Evolutionary conservation across 2,797 vertebrate species (phyloP).

Genomic region (Characodon lateralis): DNA sequence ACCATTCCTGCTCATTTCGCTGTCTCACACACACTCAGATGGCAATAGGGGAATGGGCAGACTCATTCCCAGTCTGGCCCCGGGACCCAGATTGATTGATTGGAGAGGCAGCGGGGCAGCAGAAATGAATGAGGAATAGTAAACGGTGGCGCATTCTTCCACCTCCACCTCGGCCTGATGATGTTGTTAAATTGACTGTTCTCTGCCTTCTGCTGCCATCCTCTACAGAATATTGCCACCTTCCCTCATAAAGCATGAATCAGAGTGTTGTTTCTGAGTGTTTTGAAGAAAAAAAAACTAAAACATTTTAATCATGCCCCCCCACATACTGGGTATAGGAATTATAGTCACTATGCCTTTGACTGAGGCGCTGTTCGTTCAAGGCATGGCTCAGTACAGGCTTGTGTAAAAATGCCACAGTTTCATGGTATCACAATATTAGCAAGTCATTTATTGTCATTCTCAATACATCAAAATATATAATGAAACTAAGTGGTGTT

Average conservation of each 20-base stretch:
- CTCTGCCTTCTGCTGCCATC: constrained; percentile 47
- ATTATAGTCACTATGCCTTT: neutral
- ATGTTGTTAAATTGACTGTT: constrained; percentile 65
- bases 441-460: neutral
- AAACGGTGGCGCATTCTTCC: constrained; percentile 48
- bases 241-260: constrained; percentile 27
- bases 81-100: constrained; percentile 71
- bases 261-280: constrained; percentile 5
- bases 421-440: neutral
- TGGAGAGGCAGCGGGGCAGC: constrained; percentile 49
- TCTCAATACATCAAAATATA: neutral
- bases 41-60: constrained; percentile 51
- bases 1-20: constrained; percentile 3
- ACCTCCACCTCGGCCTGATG: constrained; percentile 43
- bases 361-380: neutral
- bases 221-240: constrained; percentile 40
- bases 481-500: neutral
- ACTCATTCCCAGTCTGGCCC: constrained; percentile 68
- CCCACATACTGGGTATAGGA: too few species aligned
- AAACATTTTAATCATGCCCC: constrained; percentile 6
- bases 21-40: constrained; percentile 31
- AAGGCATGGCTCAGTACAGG: neutral
- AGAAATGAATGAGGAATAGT: constrained; percentile 68
- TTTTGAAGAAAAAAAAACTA: neutral
- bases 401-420: neutral